These are phyloP conservation scores for Platyscapa corneri DNA, from an alignment of 1,140 invertebrate genomes.

Conservation along the genomic window DNA sequence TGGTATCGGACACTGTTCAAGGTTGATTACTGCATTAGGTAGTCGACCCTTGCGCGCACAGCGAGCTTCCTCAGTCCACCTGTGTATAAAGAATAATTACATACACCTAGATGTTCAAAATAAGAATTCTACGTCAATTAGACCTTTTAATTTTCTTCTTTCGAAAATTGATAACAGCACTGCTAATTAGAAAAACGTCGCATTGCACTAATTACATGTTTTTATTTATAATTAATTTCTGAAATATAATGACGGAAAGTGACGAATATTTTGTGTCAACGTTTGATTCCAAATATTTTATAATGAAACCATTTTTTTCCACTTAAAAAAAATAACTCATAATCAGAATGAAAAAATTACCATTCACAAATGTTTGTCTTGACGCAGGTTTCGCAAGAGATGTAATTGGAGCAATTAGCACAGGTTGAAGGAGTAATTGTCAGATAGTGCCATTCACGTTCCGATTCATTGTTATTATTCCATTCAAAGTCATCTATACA, in stretches of 20 bases:
- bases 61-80: constrained; percentile 84
- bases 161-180: no score
- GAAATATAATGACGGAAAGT: no score
- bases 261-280: no score
- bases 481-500: constrained; percentile 73
- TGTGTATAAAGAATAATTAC: background rate
- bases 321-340: background rate
- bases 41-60: constrained; percentile 87
- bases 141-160: no score
- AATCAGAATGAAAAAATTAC: constrained; percentile 63
- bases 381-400: constrained; percentile 88
- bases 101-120: background rate
- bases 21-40: constrained; percentile 78
- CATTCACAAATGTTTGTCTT: constrained; percentile 86
- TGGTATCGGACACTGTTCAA: constrained; percentile 81
- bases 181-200: no score
- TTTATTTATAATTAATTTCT: no score
- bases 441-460: constrained; percentile 84
- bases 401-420: constrained; percentile 89
- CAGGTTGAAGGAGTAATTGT: constrained; percentile 87
- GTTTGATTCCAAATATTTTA: no score
- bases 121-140: no score
- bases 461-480: constrained; percentile 61
- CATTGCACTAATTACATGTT: no score
- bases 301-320: background rate